A percentile compares a stretch with the other conserved stretches of the same genome.
These are phyloP conservation scores for Lucilia sericata DNA, from an alignment of 1,140 invertebrate genomes.

Conservation along the genomic window DNA sequence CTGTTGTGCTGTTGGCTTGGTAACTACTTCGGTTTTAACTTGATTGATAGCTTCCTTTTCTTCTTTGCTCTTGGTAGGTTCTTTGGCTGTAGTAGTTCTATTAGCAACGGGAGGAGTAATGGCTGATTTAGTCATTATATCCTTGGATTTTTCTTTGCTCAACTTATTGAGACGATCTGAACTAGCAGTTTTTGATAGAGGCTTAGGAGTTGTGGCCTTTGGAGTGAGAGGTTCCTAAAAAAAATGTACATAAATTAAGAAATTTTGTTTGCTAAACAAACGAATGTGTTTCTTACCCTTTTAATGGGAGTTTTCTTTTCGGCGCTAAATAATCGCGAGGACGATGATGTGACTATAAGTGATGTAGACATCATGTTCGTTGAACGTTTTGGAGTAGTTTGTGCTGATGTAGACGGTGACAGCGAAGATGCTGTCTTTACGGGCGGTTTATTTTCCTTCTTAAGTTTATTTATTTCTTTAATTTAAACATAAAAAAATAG, in stretches of 20 bases:
- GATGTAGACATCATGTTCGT: constrained; percentile 66
- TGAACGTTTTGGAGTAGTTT: constrained; percentile 66
- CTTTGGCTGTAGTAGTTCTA: constrained; percentile 45
- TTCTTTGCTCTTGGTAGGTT: constrained; percentile 56
- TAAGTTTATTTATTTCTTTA: constrained; percentile 64
- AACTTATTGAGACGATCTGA: constrained; percentile 62
- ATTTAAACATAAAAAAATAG: not conserved
- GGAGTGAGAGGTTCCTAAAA: constrained; percentile 59
- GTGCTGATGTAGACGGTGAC: constrained; percentile 60
- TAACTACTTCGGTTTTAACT: constrained; percentile 60
- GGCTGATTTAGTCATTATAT: constrained; percentile 58
- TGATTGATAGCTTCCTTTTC: constrained; percentile 66
- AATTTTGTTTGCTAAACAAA: too few relatives aligned
- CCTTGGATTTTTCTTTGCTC: constrained; percentile 56
- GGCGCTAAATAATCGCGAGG: constrained; percentile 65
- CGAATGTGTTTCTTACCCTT: constrained; percentile 63
- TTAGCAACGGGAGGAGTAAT: constrained; percentile 48
- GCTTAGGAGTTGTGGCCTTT: constrained; percentile 62
- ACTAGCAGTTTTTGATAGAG: constrained; percentile 60
- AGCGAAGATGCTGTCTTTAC: constrained; percentile 58
- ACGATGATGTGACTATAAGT: constrained; percentile 63
- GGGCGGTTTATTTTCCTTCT: constrained; percentile 63
- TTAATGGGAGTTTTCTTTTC: constrained; percentile 70
- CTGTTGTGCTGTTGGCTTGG: constrained; percentile 48
- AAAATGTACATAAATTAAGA: not conserved